These are phyloP conservation scores for Hypercompe scribonia DNA, from an alignment of 2,888 invertebrate species.

Conservation along the genomic window DNA sequence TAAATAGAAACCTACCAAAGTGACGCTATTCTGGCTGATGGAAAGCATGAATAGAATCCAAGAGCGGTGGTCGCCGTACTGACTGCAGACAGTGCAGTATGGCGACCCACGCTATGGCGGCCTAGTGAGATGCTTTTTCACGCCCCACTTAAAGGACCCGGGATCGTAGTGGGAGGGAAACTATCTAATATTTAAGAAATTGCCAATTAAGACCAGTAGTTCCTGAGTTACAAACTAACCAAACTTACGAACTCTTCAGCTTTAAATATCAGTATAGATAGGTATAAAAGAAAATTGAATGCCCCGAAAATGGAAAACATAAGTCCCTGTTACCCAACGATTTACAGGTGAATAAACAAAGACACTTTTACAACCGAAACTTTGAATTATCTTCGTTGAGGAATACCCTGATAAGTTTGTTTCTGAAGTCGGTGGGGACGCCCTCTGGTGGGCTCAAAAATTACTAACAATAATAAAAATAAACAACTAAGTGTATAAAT, in stretches of 20 bases:
- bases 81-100: no score
- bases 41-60: no score
- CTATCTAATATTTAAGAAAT: no score
- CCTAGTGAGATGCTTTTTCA: no score
- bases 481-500: conserved; percentile 52
- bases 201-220: no score
- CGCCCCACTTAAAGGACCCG: no score
- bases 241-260: not conserved
- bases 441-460: conserved; percentile 40
- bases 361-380: conserved; percentile 25
- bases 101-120: no score
- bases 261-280: not conserved
- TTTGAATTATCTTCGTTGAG: conserved; percentile 28
- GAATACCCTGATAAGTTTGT: conserved; percentile 34
- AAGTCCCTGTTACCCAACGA: conserved; percentile 15
- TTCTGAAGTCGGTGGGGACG: conserved; percentile 22
- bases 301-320: not conserved
- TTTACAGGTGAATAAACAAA: conserved; percentile 37
- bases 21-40: no score
- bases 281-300: conserved; percentile 8
- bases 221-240: no score
- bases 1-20: no score
- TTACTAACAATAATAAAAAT: conserved; percentile 50
- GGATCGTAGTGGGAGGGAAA: no score
- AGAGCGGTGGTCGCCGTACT: no score